phyloP scores from a whole-genome alignment of 2,797 vertebrate genomes.

The Malurus splendens region DNA sequence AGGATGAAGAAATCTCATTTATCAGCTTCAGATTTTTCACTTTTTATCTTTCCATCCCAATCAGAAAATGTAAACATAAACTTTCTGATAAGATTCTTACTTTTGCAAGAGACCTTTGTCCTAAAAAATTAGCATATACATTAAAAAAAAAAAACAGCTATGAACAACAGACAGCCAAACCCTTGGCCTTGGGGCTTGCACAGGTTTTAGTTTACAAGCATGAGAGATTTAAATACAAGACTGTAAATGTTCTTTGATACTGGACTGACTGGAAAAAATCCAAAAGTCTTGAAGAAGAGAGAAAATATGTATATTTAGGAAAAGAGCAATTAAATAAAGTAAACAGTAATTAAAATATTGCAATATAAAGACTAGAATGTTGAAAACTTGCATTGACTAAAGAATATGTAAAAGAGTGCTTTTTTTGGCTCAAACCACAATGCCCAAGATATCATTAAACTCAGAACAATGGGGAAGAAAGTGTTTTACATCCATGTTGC shows the following conservation, averaged over 20 bases:
- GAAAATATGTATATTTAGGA: slow-evolving; percentile 19
- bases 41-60: neutral
- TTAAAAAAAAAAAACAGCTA: neutral
- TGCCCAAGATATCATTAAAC: neutral
- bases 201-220: slow-evolving; percentile 31
- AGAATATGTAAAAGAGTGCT: neutral
- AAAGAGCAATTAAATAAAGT: slow-evolving; percentile 34
- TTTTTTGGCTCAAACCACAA: neutral
- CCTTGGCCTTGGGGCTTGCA: neutral
- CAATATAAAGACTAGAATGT: neutral
- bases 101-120: neutral
- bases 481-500: neutral
- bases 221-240: neutral
- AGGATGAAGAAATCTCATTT: neutral
- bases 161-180: neutral
- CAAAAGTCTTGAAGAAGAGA: slow-evolving; percentile 7
- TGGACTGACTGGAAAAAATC: slow-evolving; percentile 2
- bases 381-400: neutral
- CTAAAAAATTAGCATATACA: neutral
- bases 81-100: neutral
- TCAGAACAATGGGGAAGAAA: neutral
- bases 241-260: slow-evolving; percentile 25
- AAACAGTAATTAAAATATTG: slow-evolving; percentile 33
- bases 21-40: neutral
- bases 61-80: neutral